A percentile compares a stretch with the other conserved stretches of the same genome.
phyloP scores from a whole-genome alignment of 2,888 invertebrate species.

The Synergus japonicus region DNA sequence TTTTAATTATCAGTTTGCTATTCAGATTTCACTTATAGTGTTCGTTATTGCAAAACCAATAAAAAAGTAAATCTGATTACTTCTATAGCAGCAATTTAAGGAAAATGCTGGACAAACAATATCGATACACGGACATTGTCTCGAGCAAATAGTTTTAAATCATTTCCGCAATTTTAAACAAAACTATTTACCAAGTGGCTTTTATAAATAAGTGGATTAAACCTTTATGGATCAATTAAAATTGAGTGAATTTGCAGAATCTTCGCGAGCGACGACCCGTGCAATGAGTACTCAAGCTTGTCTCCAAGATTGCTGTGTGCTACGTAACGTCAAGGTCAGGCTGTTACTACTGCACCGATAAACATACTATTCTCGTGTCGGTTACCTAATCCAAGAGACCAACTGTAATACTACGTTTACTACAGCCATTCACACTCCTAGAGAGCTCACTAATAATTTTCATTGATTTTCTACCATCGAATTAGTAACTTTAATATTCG shows the following conservation, averaged over 20 bases:
- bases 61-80: neutral
- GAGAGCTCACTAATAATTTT: slow-evolving; percentile 40
- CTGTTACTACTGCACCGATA: slow-evolving; percentile 42
- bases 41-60: slow-evolving; percentile 3
- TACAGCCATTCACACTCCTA: slow-evolving; percentile 51
- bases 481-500: slow-evolving; percentile 14
- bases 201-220: neutral
- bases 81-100: slow-evolving; percentile 24
- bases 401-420: slow-evolving; percentile 40
- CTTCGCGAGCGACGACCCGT: slow-evolving; percentile 15
- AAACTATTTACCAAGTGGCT: too few species aligned
- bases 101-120: slow-evolving; percentile 19
- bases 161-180: neutral
- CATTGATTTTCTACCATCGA: slow-evolving; percentile 28
- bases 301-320: slow-evolving; percentile 25
- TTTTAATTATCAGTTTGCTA: neutral
- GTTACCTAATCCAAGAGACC: slow-evolving; percentile 48
- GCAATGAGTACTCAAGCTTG: slow-evolving; percentile 7
- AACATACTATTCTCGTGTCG: slow-evolving; percentile 43
- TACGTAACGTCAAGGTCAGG: slow-evolving; percentile 44
- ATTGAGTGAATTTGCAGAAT: neutral
- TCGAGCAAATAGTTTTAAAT: neutral
- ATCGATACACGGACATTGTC: neutral
- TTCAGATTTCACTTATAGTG: neutral
- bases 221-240: neutral